Base-by-base conservation (phyloP, 2,113 vertebrate species). In the Ictalurus furcatus region DNA sequence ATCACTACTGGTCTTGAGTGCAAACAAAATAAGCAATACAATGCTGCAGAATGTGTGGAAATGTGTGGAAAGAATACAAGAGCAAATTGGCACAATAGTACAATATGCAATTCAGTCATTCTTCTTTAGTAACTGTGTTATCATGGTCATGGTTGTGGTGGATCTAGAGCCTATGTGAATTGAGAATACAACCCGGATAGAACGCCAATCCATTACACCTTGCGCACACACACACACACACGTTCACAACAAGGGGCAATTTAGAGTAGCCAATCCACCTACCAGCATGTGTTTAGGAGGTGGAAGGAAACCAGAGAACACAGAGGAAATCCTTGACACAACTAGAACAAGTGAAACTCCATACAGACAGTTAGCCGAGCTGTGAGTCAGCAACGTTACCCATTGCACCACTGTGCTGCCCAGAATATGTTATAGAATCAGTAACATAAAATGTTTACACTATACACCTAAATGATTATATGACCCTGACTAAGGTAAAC, bases 41-140 rank as follows among this genome's bases (percentile, higher is more conserved):
- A 73, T 65, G 61, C 37, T 59, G 76, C n/a, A 40, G 81, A 90
- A 85, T 87, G 44, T 87, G 40, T 84, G 69, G 59, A 78, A 85
- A 88, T 25, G 17, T 28, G 4, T 16, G 40, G 69, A 48, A 71
- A 81, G 34, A 82, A 84, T 40, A 0, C 2, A 23, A 2, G 37
- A 69, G 37, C 12, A 48, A 30, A 40, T 54, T 59, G 14, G n/a
- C 12, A 76, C 67, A 59, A 14, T n/a, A 85, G 63, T 69, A n/a
- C 54, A 82, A 59, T 21, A 82, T 37, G 56, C 23, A 23, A 59
- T 84, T 84, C 34, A 28, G 11, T 63, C 40, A 83, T 61, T 83
- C 11, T 4, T 83, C 28, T 58, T 82, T 23, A n/a, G 14, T n/a
- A 54, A 30, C 19, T 16, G 21, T 16, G 58, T 56, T 34, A 81